Evolutionary conservation across 2,113 vertebrate genomes (phyloP).

Genomic region (Kobus ellipsiprymnus): DNA sequence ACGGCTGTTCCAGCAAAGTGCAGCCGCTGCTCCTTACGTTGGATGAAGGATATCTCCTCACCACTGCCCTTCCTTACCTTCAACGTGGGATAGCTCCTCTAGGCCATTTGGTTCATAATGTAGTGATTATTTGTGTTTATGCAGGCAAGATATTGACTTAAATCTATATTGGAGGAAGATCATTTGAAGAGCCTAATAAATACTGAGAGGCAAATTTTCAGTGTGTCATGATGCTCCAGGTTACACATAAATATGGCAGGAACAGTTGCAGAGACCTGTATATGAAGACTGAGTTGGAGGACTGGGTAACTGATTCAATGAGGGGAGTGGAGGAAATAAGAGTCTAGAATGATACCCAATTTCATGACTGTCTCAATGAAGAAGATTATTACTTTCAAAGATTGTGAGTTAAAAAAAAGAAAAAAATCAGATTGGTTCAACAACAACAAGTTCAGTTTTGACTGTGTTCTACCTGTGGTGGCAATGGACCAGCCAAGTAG

Average conservation of each 20-base stretch:
- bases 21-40: too few species aligned
- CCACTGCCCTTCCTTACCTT: accelerated
- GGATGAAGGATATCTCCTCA: too few species aligned
- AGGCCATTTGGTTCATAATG: neutral
- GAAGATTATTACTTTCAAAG: neutral
- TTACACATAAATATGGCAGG: neutral
- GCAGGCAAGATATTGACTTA: neutral
- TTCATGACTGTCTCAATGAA: neutral
- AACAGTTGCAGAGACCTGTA: neutral
- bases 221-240: neutral
- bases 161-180: neutral
- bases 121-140: neutral
- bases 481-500: accelerated
- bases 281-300: neutral
- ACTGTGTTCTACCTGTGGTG: neutral
- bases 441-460: neutral
- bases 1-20: accelerated
- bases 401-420: neutral
- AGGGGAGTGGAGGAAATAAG: neutral
- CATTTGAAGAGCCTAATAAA: neutral
- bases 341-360: neutral
- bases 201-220: neutral
- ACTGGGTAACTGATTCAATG: neutral
- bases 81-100: too few species aligned
- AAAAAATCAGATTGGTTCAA: neutral